Evolutionary conservation across 2,113 vertebrate genomes (phyloP), one percentile per base, ranked within the genome.

Genomic region (Dasyurus viverrinus): DNA sequence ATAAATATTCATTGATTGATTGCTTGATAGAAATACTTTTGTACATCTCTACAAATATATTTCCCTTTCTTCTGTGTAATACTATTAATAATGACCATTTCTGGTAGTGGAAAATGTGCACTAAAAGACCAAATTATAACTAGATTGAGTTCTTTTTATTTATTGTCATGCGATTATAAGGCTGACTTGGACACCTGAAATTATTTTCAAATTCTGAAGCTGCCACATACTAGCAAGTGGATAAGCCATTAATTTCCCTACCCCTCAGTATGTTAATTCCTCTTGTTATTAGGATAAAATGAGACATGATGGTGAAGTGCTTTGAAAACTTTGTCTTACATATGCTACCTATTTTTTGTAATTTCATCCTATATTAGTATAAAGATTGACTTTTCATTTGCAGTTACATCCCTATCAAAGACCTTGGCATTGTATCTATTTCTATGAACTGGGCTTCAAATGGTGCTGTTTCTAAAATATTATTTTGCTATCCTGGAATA

Each of bases 311-410:
- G 68, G 36, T 16, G n/a, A 76, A 84, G 36, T 84, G 68, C 36
- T 84, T 42, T 42, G 16, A 84, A 84, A 84, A 42, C 68, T 22
- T 6, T 42, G 36, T 42, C 68, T 8, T 84, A 42, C 68, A 42
- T 6, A 42, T 84, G 68, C 36, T 42, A n/a, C 68, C 68, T 84
- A 84, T 84, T 84, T 42, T 42, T 84, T n/a, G n/a, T 84, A 84
- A 84, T 84, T 84, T 84, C 68, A 84, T 84, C 68, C 5, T 19
- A 42, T 36, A 42, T 16, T 84, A 42, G 91, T 94, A 90, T 50
- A 46, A 92, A 97, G 94, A 90, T 42, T 9, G 11, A 16, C 46
- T 89, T 95, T 98, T 95, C 89, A 95, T 96, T 94, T 57, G 60
- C 25, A 93, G 93, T 93, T 94, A 94, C 90, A 92, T 94, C 47